Base-by-base conservation (phyloP, 2,113 vertebrate genomes). In the Excalfactoria chinensis region DNA sequence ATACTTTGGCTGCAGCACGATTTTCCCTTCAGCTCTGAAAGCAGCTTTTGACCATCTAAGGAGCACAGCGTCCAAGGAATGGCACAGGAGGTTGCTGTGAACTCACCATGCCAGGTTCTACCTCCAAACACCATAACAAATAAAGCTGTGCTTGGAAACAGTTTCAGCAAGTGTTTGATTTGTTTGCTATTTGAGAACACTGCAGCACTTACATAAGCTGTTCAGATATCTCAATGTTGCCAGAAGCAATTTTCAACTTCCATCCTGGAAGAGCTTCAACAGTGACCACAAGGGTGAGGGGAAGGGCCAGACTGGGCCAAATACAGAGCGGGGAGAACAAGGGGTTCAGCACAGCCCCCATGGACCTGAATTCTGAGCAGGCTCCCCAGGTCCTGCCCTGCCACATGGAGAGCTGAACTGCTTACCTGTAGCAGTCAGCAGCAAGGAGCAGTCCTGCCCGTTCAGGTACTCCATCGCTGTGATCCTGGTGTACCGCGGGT, bases 401-500 rank as follows among this genome's bases (percentile, higher is more conserved):
- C 0, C 0, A 0, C 0, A 1, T 4, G 22, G n/a, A 30, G 5
- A 53, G 4, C 0, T 0, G 5, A 2, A 35, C 0, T 6, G 5
- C 77, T 90, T 58, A 99, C 98, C 98, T 23, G 98, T 98, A 79
- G 98, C 98, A 2, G 98, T 98, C 70, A 99, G 98, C 76, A 99
- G 98, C 51, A 99, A 89, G 6, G 98, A 98, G 94, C 98, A 98
- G 96, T 99, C 98, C 90, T 99, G 98, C 1, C 99, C 99, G 0
- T 99, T 99, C 93, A 99, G 98, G 92, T 99, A 99, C 95, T 99
- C 99, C 99, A 99, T 99, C 21, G 99, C 98, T 0, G 99, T 99
- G 97, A 99, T 99, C 77, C 99, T 97, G 3, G 99, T 99, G 96
- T 99, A 99, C 2, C 99, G 98, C 4, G 99, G 99, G 97, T 99